These are phyloP conservation scores for Entelurus aequoreus DNA, from an alignment of 2,113 vertebrate genomes.

Conservation along the genomic window DNA sequence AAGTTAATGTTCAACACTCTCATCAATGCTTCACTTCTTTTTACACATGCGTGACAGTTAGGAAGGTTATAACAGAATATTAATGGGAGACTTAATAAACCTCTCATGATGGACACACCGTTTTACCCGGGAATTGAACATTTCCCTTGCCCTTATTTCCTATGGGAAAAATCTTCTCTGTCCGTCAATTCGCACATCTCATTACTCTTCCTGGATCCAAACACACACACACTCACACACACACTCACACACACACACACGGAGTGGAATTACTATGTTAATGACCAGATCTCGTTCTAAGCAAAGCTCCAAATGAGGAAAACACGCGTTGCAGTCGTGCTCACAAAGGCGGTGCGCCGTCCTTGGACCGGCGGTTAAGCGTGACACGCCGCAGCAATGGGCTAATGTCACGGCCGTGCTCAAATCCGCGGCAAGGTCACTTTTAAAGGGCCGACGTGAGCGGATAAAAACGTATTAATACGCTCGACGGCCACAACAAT, in stretches of 20 bases:
- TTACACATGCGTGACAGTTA: too few species aligned
- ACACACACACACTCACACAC: slow-evolving; percentile 14
- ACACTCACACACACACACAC: slow-evolving; percentile 6
- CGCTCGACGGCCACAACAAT: neutral
- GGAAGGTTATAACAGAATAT: too few species aligned
- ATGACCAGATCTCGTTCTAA: slow-evolving; percentile 18
- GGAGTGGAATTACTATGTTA: neutral
- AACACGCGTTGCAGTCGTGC: neutral
- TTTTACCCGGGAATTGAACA: too few species aligned
- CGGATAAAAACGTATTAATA: neutral
- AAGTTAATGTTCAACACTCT: too few species aligned
- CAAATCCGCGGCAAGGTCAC: slow-evolving; percentile 19
- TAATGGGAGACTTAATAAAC: too few species aligned
- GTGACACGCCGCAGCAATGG: neutral
- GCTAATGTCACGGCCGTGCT: slow-evolving; percentile 34
- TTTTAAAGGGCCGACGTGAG: neutral
- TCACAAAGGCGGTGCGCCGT: slow-evolving; percentile 6
- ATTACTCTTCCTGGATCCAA: slow-evolving; percentile 18
- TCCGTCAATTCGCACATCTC: slow-evolving; percentile 22
- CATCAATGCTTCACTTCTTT: too few species aligned
- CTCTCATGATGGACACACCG: too few species aligned
- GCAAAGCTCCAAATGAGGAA: slow-evolving; percentile 15
- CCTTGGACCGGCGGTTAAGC: slow-evolving; percentile 18
- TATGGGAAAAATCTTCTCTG: neutral
- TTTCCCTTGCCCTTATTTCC: too few species aligned